Evolutionary conservation across 1,140 invertebrate species (phyloP), one percentile per base, ranked within the genome.

Genomic region (Archivesica marissinica): DNA sequence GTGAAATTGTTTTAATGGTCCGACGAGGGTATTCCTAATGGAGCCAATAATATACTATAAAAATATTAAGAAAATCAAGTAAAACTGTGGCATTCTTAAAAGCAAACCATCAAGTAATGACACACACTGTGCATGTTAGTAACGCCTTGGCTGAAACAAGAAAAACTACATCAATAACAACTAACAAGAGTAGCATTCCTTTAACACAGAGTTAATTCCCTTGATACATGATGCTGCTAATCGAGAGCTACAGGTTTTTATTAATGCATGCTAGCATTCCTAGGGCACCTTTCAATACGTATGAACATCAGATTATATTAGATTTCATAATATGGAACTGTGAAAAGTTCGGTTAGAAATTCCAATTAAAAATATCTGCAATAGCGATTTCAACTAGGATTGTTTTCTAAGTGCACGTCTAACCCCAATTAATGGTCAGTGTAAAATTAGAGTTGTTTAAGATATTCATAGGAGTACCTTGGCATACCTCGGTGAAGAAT

Each of bases 181-280:
- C 68, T 72, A 50, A 44, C 68, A 2, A 70, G 41, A 72, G 41
- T 72, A 17, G 41, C 44, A 38, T 75, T 33, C 52, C 38, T 33
- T 61, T 30, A 76, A 25, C 33, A 83, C n/a, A 38, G n/a, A 70
- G 39, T 47, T 61, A 74, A 35, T 38, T 38, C 25, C 23, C 59
- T 20, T 77, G 75, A 35, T 77, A 77, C 70, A 52, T 56, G 72
- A 50, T 56, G 74, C 74, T 52, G 74, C 59, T 76, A 76, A 38
- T 28, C 15, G 4, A 30, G 33, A 76, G 74, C 41, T 72, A 72
- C 44, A 50, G 35, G 15, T 50, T 44, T 30, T 50, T 64, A 35
- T 35, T 13, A 64, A n/a, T 41, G 68, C 68, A 72, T 72, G 68
- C 68, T 72, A 72, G 68, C 68, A 72, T 72, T 72, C 68, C 39